Base-by-base conservation (phyloP, 1,140 invertebrate species). In the Palaemon carinicauda region DNA sequence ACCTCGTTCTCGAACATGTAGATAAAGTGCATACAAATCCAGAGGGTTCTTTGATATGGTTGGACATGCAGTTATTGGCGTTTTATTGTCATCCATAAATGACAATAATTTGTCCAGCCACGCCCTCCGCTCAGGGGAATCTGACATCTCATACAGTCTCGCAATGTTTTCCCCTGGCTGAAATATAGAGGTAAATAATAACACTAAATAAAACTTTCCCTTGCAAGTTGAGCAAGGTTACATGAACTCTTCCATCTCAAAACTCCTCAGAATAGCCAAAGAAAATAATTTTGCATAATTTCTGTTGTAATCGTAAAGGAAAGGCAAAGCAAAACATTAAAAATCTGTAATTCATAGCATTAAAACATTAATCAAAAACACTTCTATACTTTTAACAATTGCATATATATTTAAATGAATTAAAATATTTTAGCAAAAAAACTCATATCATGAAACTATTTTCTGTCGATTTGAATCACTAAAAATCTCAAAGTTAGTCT, bases 21-120 rank as follows among this genome's bases (percentile, higher is more conserved):
- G 93, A 92, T 99, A 99, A 90, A 99, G 95, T 90, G 96, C 94
- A 94, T 97, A 99, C 90, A 99, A 95, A 95, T 99, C 98, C 90
- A 99, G 94, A 90, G 97, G 97, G 93, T 98, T 97, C 94, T 99
- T 99, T 92, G 96, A 97, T 92, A 99, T 99, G 90, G 96, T 97
- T 69, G 98, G 98, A 93, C 97, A 98, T 89, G 96, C 95, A 82
- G 96, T 96, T 89, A 99, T 97, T 69, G 98, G 97, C 88, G 96
- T 96, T 89, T 96, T 95, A 89, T 96, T 93, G 90, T 98, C 97
- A 91, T 99, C 98, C 95, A 98, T 97, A 92, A 97, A 99, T 82
- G 94, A 94, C 84, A 98, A 94, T 89, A 99, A 93, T 91, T 97
- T 96, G 92, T 99, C 97, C 88, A 99, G 93, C 95, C 97, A 98